Conservation (phyloP, 2,797 vertebrate genomes). For the Buceros bicornis region DNA sequence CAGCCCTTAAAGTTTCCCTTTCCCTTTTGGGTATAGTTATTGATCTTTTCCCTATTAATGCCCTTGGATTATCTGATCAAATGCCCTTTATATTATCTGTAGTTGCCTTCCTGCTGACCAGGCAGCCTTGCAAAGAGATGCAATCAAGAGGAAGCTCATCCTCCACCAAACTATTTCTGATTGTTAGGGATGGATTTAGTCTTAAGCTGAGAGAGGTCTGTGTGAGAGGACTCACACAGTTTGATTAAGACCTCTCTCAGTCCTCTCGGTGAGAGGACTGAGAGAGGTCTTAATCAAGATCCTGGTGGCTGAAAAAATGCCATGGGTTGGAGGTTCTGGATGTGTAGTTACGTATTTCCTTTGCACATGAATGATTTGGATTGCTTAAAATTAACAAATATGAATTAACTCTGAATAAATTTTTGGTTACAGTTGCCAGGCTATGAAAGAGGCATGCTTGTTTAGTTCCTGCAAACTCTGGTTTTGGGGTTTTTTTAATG, state of each 20-base stretch:
- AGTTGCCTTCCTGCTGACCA: not conserved
- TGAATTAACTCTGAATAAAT: not conserved
- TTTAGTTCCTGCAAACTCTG: not conserved
- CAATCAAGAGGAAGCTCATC: not conserved
- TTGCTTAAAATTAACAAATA: not conserved
- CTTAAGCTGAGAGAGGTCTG: not conserved
- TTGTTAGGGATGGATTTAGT: not conserved
- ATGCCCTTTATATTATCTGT: not conserved
- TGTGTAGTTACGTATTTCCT: not conserved
- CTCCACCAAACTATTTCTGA: not conserved
- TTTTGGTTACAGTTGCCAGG: not conserved
- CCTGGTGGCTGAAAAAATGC: not conserved
- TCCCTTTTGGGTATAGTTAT: not conserved
- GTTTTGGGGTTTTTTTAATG: not conserved
- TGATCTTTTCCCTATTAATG: not conserved
- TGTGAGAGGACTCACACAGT: too few species aligned
- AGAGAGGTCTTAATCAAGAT: not conserved
- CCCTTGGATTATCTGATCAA: too few species aligned
- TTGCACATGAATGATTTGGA: not conserved
- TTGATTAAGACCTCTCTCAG: too few species aligned
- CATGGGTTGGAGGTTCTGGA: not conserved
- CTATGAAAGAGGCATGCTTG: not conserved
- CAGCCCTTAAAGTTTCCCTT: not conserved
- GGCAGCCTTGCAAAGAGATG: not conserved
- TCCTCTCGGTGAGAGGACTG: too few species aligned